Evolutionary conservation across 2,113 vertebrate genomes (phyloP).

Genomic region (Ailuropoda melanoleuca): DNA sequence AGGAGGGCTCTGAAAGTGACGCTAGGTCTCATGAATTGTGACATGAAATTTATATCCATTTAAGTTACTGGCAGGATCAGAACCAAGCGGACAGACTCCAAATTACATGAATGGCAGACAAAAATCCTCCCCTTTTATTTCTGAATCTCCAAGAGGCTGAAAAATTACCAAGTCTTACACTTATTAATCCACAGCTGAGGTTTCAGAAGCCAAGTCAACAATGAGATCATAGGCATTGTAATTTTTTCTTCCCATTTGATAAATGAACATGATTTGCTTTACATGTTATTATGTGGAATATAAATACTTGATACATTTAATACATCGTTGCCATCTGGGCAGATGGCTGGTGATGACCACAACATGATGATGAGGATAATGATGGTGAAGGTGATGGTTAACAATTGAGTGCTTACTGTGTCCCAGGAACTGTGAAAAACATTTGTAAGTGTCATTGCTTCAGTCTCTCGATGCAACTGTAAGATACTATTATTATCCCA

Average conservation of each 20-base stretch:
- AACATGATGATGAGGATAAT: neutral
- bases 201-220: slow-evolving; percentile 35
- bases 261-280: neutral
- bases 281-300: neutral
- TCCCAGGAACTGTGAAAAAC: neutral
- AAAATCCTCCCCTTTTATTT: neutral
- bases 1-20: neutral
- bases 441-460: neutral
- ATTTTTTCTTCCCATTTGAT: neutral
- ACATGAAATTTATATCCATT: neutral
- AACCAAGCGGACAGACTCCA: neutral
- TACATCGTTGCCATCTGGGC: neutral
- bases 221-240: neutral
- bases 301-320: neutral
- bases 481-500: neutral
- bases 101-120: neutral
- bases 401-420: neutral
- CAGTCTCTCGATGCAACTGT: neutral
- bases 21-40: neutral
- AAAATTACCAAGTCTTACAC: neutral
- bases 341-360: neutral
- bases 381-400: neutral
- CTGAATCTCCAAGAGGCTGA: neutral
- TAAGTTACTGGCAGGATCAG: slow-evolving; percentile 14
- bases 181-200: slow-evolving; percentile 13